These are phyloP conservation scores for Lasioglossum baleicum DNA, from an alignment of 1,140 invertebrate genomes.

Conservation along the genomic window DNA sequence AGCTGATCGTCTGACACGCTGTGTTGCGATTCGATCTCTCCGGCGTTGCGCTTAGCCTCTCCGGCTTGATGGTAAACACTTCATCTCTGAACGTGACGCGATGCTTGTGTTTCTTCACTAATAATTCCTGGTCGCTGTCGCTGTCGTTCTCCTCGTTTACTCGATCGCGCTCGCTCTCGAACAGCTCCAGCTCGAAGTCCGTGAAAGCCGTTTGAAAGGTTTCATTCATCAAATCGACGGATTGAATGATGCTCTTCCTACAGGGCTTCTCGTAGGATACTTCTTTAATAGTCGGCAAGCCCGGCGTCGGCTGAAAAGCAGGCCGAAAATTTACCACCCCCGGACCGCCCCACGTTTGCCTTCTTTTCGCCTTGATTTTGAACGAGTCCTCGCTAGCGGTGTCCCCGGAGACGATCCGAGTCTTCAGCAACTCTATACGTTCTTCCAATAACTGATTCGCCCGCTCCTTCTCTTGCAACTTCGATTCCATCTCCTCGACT, in stretches of 20 bases:
- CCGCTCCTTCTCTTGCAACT: slow-evolving; percentile 52
- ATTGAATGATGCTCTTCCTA: slow-evolving; percentile 36
- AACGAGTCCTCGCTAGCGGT: slow-evolving; percentile 2
- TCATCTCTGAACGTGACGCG: slow-evolving; percentile 44
- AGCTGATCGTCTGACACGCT: slow-evolving; percentile 24
- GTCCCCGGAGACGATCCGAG: slow-evolving; percentile 49
- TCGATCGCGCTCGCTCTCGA: slow-evolving; percentile 42
- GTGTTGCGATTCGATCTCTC: slow-evolving; percentile 12
- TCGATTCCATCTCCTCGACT: slow-evolving; percentile 48
- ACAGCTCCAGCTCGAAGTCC: slow-evolving; percentile 66
- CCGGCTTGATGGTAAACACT: not conserved
- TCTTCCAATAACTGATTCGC: slow-evolving; percentile 42
- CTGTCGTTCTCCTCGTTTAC: slow-evolving; percentile 10
- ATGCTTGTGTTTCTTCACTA: slow-evolving; percentile 16
- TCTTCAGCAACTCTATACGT: slow-evolving; percentile 48
- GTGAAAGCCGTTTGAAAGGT: slow-evolving; percentile 61
- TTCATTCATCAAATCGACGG: slow-evolving; percentile 33
- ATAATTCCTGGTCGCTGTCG: slow-evolving; percentile 45
- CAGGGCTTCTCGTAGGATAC: slow-evolving; percentile 32
- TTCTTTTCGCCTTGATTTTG: slow-evolving; percentile 44
- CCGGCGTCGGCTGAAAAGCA: not conserved
- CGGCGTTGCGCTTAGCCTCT: not conserved
- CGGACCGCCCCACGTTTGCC: slow-evolving; percentile 54
- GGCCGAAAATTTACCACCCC: slow-evolving; percentile 17
- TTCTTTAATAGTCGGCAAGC: slow-evolving; percentile 56